phyloP scores from a whole-genome alignment of 1,140 invertebrate genomes.

The Bombus pyrosoma region DNA sequence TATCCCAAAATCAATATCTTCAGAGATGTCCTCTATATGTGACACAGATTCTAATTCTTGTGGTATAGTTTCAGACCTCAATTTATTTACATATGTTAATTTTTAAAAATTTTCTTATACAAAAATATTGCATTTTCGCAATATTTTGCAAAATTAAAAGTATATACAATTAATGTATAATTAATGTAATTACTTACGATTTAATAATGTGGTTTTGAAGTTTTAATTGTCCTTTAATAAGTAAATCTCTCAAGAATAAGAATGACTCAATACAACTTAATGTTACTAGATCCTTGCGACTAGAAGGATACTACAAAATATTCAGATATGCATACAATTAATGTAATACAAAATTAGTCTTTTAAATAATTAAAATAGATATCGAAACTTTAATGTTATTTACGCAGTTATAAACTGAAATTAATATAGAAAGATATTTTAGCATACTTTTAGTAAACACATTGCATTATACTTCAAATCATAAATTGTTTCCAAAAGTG shows the following conservation, averaged over 20 bases:
- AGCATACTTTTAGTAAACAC: constrained; percentile 63
- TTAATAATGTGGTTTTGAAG: constrained; percentile 9
- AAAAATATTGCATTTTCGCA: not conserved
- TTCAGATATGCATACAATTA: not conserved
- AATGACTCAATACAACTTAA: constrained; percentile 29
- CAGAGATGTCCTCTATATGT: constrained; percentile 58
- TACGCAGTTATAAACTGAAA: not conserved
- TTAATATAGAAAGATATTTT: not conserved
- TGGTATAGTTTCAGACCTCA: constrained; percentile 55
- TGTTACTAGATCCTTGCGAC: not conserved
- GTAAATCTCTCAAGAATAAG: constrained; percentile 24
- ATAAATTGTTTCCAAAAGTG: constrained; percentile 48
- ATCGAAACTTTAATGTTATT: not conserved
- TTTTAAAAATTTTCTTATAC: not conserved
- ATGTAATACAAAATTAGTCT: not conserved
- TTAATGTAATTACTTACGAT: constrained; percentile 41
- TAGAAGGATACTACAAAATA: not conserved
- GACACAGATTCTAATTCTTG: constrained; percentile 22
- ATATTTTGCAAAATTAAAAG: not conserved
- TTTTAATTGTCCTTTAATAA: constrained; percentile 19
- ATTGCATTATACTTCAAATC: constrained; percentile 68
- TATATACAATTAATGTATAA: not conserved
- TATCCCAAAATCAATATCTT: constrained; percentile 36
- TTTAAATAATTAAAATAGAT: not conserved
- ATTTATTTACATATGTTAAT: not conserved